phyloP scores from a whole-genome alignment of 2,113 vertebrate genomes.

The Neolamprologus cancellatus region DNA sequence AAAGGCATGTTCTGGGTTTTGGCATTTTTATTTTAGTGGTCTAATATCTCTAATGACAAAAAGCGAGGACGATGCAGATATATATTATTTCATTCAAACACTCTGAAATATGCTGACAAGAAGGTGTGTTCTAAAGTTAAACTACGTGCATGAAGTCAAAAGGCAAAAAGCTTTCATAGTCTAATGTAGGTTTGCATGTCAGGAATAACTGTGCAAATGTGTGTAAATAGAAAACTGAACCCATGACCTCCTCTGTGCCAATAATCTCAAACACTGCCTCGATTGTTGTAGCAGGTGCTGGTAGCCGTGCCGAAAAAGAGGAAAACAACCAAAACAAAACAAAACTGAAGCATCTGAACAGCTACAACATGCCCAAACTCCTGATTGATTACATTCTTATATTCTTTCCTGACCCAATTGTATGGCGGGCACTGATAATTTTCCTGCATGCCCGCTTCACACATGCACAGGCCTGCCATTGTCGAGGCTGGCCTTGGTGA shows the following conservation, averaged over 20 bases:
- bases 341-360: neutral
- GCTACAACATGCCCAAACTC: conserved; percentile 14
- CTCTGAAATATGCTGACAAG: neutral
- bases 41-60: neutral
- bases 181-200: neutral
- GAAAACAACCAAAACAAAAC: neutral
- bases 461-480: conserved; percentile 58
- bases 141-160: neutral
- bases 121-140: neutral
- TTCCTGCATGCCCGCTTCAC: conserved; percentile 41
- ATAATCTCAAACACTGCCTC: conserved; percentile 8
- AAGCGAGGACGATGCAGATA: neutral
- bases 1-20: neutral
- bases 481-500: conserved; percentile 43
- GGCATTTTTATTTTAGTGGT: neutral
- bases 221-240: conserved; percentile 19
- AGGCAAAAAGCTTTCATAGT: neutral
- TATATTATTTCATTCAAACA: neutral
- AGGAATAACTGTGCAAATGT: conserved; percentile 7
- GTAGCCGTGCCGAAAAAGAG: neutral
- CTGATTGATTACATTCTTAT: conserved; percentile 41
- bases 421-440: conserved; percentile 35
- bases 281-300: conserved; percentile 46
- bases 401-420: conserved; percentile 18
- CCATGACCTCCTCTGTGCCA: conserved; percentile 25